Percentiles rank a stretch among this genome's conserved stretches.
These are phyloP conservation scores for Zaprionus camerounensis DNA, from an alignment of 1,140 invertebrate species.

Conservation along the genomic window DNA sequence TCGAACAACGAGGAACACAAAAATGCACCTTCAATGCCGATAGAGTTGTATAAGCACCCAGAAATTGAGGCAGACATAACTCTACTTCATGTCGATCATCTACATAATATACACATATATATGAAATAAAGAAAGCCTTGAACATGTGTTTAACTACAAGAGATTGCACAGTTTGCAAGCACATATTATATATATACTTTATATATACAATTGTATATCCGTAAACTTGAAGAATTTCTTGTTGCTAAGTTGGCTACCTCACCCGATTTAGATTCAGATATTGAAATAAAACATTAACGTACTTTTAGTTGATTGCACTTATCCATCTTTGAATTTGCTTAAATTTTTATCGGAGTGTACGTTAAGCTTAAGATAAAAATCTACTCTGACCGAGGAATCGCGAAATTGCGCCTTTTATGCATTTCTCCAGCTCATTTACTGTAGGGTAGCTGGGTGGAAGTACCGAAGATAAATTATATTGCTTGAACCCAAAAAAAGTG, in stretches of 20 bases:
- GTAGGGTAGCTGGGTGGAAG: background rate
- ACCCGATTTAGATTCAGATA: background rate
- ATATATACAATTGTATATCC: too few relatives aligned
- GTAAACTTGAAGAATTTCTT: background rate
- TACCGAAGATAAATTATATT: constrained; percentile 5
- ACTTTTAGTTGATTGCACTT: background rate
- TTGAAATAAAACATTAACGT: background rate
- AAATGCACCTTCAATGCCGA: constrained; percentile 2
- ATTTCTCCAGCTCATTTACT: background rate
- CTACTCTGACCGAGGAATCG: background rate
- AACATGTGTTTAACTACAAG: background rate
- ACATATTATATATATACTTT: background rate
- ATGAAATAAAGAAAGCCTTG: too few relatives aligned
- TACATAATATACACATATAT: background rate
- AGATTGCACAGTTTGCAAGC: background rate
- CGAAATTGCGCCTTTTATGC: background rate
- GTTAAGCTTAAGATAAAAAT: background rate
- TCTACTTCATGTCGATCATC: background rate
- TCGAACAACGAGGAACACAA: constrained; percentile 33
- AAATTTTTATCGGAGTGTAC: background rate
- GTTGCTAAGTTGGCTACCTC: background rate
- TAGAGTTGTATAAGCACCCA: background rate
- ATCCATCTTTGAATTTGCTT: background rate
- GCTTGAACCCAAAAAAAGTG: constrained; percentile 2
- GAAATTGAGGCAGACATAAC: background rate